Conservation (phyloP, 2,113 vertebrate species). For the Myiozetetes cayanensis region DNA sequence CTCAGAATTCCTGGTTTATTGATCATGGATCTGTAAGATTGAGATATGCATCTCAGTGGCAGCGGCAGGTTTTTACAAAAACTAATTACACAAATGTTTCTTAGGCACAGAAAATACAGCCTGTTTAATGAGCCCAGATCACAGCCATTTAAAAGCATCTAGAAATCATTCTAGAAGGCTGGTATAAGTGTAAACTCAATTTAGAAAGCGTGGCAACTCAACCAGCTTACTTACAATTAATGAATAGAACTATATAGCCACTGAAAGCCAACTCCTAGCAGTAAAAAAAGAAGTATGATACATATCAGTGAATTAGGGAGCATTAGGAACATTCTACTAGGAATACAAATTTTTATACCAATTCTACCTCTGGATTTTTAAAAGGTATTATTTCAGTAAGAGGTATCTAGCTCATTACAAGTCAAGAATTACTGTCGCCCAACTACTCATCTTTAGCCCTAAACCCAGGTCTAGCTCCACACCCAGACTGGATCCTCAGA, state of each 20-base stretch:
- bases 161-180: not conserved
- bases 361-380: not conserved
- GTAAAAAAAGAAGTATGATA: not conserved
- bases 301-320: not conserved
- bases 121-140: not conserved
- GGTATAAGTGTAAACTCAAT: not conserved
- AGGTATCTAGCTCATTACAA: not conserved
- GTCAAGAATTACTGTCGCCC: not conserved
- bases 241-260: not conserved
- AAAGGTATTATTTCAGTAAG: not conserved
- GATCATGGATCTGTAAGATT: not conserved
- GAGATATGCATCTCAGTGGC: not conserved
- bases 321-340: not conserved
- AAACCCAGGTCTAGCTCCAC: not conserved
- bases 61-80: not conserved
- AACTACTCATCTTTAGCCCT: not conserved
- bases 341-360: not conserved
- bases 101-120: not conserved
- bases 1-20: not conserved
- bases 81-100: not conserved
- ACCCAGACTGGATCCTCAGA: not conserved
- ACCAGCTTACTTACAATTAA: not conserved
- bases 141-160: not conserved
- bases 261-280: not conserved
- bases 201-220: not conserved